These are phyloP conservation scores for Eulacestoma nigropectus DNA, from an alignment of 2,113 vertebrate genomes.

Conservation along the genomic window DNA sequence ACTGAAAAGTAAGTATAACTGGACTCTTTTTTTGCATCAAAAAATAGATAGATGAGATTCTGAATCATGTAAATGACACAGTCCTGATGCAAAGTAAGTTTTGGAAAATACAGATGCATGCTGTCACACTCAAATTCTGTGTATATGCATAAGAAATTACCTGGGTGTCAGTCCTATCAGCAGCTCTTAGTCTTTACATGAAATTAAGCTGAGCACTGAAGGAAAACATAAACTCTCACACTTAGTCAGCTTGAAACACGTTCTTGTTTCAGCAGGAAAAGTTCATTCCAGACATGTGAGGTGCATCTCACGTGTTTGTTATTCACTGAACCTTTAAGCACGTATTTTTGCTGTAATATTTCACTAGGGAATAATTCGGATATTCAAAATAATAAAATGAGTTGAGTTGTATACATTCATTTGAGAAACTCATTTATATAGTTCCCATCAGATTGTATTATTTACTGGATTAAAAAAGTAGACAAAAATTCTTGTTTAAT, in stretches of 20 bases:
- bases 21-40: neutral
- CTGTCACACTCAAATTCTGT: neutral
- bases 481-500: neutral
- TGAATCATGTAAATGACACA: neutral
- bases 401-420: neutral
- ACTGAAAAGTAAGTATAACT: neutral
- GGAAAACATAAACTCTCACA: neutral
- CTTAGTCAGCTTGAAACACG: neutral
- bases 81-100: neutral
- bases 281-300: neutral
- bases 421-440: neutral
- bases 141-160: neutral
- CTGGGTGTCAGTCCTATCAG: neutral
- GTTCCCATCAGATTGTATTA: neutral
- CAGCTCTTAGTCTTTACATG: neutral
- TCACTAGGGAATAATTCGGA: neutral
- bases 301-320: neutral
- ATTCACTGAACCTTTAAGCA: neutral
- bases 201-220: neutral
- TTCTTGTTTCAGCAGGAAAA: neutral
- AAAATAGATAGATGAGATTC: neutral
- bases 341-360: neutral
- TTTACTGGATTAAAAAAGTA: neutral
- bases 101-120: neutral
- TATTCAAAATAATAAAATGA: neutral